Percentiles rank a stretch among this genome's conserved stretches.
Conservation (phyloP, 2,797 vertebrate species). For the Enteromius viviparus region DNA sequence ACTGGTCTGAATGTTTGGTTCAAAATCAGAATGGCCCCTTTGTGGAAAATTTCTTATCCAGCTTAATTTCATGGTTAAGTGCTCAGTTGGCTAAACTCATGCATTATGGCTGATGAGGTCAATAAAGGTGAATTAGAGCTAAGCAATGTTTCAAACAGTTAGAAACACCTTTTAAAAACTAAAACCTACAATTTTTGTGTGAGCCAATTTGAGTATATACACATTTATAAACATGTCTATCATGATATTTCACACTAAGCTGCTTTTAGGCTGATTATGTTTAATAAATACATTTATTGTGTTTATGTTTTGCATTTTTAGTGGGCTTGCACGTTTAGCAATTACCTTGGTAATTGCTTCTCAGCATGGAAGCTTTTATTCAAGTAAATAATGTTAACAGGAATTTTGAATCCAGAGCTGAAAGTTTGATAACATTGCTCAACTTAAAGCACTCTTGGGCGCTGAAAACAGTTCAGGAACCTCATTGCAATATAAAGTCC, state of each 20-base stretch:
- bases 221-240: not conserved
- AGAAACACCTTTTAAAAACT: constrained; percentile 16
- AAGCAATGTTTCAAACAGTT: constrained; percentile 31
- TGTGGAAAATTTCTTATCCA: constrained; percentile 21
- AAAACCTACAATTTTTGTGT: constrained; percentile 16
- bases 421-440: not conserved
- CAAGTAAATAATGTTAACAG: not conserved
- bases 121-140: constrained; percentile 29
- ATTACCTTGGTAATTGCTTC: not conserved
- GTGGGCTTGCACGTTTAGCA: not conserved
- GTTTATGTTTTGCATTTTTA: not conserved
- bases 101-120: constrained; percentile 43
- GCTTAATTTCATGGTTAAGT: constrained; percentile 39
- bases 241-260: constrained; percentile 25
- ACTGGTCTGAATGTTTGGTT: constrained; percentile 7
- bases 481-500: not conserved
- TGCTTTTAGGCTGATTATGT: constrained; percentile 5
- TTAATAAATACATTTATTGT: constrained; percentile 12
- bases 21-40: not conserved
- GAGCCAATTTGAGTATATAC: not conserved
- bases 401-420: not conserved
- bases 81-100: constrained; percentile 34
- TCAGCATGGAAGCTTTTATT: constrained; percentile 4
- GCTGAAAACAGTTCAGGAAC: not conserved
- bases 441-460: not conserved